Conservation (phyloP, 2,888 invertebrate species). For the Lapara coniferarum region DNA sequence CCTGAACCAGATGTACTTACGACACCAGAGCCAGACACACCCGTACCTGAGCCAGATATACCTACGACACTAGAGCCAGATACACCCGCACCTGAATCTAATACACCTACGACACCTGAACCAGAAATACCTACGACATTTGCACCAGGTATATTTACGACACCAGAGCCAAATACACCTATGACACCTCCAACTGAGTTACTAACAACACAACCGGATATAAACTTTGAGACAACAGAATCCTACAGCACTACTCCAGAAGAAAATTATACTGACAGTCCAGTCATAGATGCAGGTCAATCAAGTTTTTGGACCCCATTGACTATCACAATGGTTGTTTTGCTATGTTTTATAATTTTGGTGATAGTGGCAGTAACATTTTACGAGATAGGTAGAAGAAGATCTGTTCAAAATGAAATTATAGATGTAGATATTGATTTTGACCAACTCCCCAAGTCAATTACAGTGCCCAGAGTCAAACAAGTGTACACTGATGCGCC, state of each 20-base stretch:
- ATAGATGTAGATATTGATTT: slow-evolving; percentile 38
- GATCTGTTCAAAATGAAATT: slow-evolving; percentile 31
- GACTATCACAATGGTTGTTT: slow-evolving; percentile 45
- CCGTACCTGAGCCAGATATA: background rate
- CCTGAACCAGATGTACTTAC: background rate
- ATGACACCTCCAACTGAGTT: background rate
- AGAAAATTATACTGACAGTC: slow-evolving; percentile 9
- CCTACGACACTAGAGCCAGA: background rate
- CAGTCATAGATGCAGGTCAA: slow-evolving; percentile 3
- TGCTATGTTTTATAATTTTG: slow-evolving; percentile 40
- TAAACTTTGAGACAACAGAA: background rate
- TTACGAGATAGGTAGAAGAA: slow-evolving; percentile 49
- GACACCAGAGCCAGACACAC: background rate
- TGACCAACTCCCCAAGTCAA: slow-evolving; percentile 42
- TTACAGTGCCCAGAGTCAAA: slow-evolving; percentile 49
- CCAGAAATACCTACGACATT: background rate
- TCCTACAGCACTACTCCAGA: background rate
- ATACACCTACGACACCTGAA: background rate
- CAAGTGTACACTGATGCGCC: slow-evolving; percentile 39
- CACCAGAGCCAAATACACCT: background rate
- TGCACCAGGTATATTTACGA: background rate
- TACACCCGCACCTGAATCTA: background rate
- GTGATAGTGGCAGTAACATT: slow-evolving; percentile 39
- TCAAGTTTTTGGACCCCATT: slow-evolving; percentile 48
- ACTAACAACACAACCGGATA: background rate